Base-by-base conservation (phyloP, 1,140 invertebrate genomes). In the Alviniconcha marisindica region DNA sequence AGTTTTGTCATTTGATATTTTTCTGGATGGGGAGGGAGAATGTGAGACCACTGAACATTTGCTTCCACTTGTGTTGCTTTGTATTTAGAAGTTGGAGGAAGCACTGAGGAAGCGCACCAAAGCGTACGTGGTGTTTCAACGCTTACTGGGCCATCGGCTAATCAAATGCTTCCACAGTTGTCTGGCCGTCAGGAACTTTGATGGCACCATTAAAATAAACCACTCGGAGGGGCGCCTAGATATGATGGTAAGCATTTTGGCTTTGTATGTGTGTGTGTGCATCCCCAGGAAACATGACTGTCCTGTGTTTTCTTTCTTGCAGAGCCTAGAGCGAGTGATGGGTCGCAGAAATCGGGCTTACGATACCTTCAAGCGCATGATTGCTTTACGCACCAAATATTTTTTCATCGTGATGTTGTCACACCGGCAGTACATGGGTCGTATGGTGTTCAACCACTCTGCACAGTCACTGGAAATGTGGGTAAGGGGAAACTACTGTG, bases 391-490 rank as follows among this genome's bases (percentile, higher is more conserved):
- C 81, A 87, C 91, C 73, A 92, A 89, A 81, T 90, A 88, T 77
- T 89, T 89, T 84, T 93, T 93, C 83, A 87, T 90, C 40, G 85
- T 90, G n/a, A 86, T 91, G 56, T 82, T 94, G 44, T 84, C 60
- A 51, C 90, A 91, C 73, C 87, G 93, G 42, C 87, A 90, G 51
- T 94, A 92, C 81, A 87, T 54, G 31, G 93, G 93, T 2, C 88
- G 92, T 83, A 90, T 93, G 83, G 89, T 78, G 54, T 93, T 94
- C 90, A 89, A 92, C 88, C 92, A 93, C 87, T 77, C 86, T 63
- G 89, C 89, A 77, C 89, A 90, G 88, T 87, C 87, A 14, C 83
- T 93, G 54, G 89, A 91, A 28, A 90, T 93, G 60, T 82, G 85
- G 60, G 92, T 93, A 89, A 91, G 88, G 40, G 73, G 73, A 71